Evolutionary conservation across 37 sponge, comb jelly and placozoan species (phyloP), one percentile per base, ranked within the genome.

Genomic region (Dysidea cf. avara): DNA sequence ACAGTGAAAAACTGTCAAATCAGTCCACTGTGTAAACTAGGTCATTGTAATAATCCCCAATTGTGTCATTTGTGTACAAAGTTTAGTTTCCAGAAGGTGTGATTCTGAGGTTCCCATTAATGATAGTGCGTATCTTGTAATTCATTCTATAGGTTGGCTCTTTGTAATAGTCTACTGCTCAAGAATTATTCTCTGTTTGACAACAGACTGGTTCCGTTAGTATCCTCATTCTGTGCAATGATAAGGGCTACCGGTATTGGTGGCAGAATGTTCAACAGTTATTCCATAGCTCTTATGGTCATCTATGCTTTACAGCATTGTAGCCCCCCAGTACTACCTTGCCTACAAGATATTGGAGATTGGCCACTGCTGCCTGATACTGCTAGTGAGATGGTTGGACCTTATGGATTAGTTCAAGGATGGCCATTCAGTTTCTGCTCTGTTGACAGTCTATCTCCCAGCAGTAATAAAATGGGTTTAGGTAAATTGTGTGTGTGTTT

Each of bases 261-360:
- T 5, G 48, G 80, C 2, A 35, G 40, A 9, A 58, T 37, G 18
- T 49, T 85, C 39, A 79, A 86, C 86, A 79, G 59, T 53, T 86
- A 86, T 60, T 39, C 86, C 7, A 32, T 79, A n/a, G 66, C 86
- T 22, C 62, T 86, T 26, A 68, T 86, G 80, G 46, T 86, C 33
- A 86, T 86, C 43, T 47, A 67, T 31, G 50, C 75, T 20, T 75
- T 86, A 0, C 86, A 86, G 61, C 60, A 34, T 0, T 2, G 65
- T 14, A 49, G 53, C 4, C 86, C 86, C 29, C 81, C 86, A 20
- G 86, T 86, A 20, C 62, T 86, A 18, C 86, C 86, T n/a, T 86
- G 75, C 16, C 81, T 86, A 32, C 86, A 86, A n/a, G n/a, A n/a
- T n/a, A n/a, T n/a, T n/a, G n/a, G n/a, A n/a, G n/a, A n/a, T n/a